Conservation (phyloP, 2,113 vertebrate species). For the Phyllopteryx taeniolatus region DNA sequence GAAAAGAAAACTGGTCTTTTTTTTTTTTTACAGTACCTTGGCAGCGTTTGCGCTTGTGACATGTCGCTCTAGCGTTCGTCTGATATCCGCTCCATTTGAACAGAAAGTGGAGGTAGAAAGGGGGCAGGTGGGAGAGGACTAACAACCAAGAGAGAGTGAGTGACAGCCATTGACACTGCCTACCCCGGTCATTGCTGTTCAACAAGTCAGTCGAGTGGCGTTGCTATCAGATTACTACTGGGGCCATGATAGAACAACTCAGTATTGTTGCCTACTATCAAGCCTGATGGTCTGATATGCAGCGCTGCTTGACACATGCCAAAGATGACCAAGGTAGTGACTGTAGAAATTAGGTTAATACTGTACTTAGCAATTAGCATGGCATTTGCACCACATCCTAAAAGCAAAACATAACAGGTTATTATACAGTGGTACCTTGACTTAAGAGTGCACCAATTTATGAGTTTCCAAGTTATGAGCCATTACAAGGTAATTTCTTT, state of each 20-base stretch:
- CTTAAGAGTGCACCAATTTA: too few relatives aligned
- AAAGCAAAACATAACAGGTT: background rate
- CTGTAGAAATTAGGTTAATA: conserved; percentile 1
- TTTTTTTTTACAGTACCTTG: conserved; percentile 90
- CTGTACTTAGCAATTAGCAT: background rate
- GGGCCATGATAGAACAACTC: background rate
- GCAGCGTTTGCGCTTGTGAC: conserved; percentile 94
- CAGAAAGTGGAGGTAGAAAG: conserved; percentile 97
- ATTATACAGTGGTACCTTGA: background rate
- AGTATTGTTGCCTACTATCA: background rate
- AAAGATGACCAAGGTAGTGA: conserved; percentile 35
- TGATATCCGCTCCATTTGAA: conserved; percentile 99
- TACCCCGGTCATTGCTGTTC: conserved; percentile 39
- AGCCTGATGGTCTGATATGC: background rate
- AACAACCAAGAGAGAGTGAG: conserved; percentile 94
- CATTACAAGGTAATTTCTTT: too few relatives aligned
- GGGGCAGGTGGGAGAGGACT: conserved; percentile 95
- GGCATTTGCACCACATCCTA: background rate
- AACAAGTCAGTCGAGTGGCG: conserved; percentile 38
- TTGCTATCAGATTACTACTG: conserved; percentile 27
- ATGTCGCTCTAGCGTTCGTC: conserved; percentile 88
- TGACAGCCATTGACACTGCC: conserved; percentile 73
- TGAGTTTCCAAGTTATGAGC: too few relatives aligned
- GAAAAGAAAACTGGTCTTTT: conserved; percentile 41
- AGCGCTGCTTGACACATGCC: conserved; percentile 44